phyloP scores from a whole-genome alignment of 92 coral and sea anemone genomes.

The Bergia puertoricense region DNA sequence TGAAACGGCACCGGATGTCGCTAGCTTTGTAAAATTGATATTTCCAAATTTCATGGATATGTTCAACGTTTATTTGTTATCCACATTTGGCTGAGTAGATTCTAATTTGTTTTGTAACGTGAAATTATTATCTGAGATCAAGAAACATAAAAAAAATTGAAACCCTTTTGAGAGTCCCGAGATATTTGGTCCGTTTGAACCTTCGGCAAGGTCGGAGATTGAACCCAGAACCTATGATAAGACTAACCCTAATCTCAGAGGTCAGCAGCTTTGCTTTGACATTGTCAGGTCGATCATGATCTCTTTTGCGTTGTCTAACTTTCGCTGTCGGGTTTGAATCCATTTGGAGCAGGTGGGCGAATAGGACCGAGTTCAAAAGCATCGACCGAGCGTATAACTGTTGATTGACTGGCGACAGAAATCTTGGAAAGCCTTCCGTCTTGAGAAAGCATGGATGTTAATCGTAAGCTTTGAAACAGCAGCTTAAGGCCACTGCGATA shows the following conservation, averaged over 20 bases:
- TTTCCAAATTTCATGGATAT: no score
- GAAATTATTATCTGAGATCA: no score
- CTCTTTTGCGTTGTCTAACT: neutral
- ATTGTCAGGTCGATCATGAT: neutral
- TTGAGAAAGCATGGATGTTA: neutral
- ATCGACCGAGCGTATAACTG: neutral
- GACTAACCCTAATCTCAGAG: neutral
- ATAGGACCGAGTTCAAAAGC: neutral
- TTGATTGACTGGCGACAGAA: constrained; percentile 5
- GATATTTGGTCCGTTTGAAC: no score
- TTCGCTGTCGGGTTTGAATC: neutral
- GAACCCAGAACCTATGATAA: no score
- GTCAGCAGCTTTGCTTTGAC: neutral
- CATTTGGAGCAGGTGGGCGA: neutral
- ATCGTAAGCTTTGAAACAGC: neutral
- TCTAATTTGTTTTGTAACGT: no score
- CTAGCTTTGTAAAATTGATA: no score
- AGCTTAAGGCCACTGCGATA: constrained; percentile 10
- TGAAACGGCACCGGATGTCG: no score
- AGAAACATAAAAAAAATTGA: no score
- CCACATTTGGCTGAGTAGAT: no score
- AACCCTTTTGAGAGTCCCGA: no score
- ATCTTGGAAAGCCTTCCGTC: neutral
- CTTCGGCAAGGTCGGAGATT: no score
- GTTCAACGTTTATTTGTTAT: no score